Base-by-base conservation (phyloP, 2,888 invertebrate species). In the Aleiodes alternator region DNA sequence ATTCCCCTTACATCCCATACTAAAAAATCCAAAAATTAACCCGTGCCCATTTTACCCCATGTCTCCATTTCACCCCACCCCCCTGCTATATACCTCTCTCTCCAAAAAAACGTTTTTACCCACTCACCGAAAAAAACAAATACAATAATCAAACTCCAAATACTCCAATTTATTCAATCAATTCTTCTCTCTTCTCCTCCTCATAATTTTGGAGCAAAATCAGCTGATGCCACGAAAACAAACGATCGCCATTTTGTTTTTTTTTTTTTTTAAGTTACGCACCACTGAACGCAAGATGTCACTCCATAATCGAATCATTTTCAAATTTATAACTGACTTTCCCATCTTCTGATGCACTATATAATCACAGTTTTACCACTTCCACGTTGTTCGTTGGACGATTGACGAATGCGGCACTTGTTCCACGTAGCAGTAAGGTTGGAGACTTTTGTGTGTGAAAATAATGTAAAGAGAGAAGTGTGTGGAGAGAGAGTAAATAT, bases 331-430 rank as follows among this genome's bases (percentile, higher is more conserved):
- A 43, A 43, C 9, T 3, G 43, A 43, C 7, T 43, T 43, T 43
- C 43, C 0, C 9, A 8, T 43, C 43, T 43, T 8, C 1, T 43
- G 43, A 3, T 9, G 43, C 23, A 43, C 16, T n/a, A n/a, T 55
- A 3, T 8, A 55, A n/a, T 16, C 8, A 1, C 23, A 4, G 14
- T 55, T 71, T 74, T 77, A 50, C 74, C 74, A 76, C 82, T 86
- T 86, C 86, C 86, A 86, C 86, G 86, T 86, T 86, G 85, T 34
- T 80, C 84, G 83, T 77, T 78, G 78, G 76, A 23, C 79, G 79
- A 81, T 80, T 83, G 82, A 83, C 82, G 83, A 84, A 71, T 81
- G 80, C 81, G 78, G 77, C 80, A 81, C 78, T 80, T 80, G 83
- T 85, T 86, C 86, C 86, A 86, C 86, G 86, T 86, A 82, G 86